Percentiles rank a stretch among this genome's conserved stretches.
phyloP scores from a whole-genome alignment of 2,797 vertebrate species.

The Phoxinus dragarum region DNA sequence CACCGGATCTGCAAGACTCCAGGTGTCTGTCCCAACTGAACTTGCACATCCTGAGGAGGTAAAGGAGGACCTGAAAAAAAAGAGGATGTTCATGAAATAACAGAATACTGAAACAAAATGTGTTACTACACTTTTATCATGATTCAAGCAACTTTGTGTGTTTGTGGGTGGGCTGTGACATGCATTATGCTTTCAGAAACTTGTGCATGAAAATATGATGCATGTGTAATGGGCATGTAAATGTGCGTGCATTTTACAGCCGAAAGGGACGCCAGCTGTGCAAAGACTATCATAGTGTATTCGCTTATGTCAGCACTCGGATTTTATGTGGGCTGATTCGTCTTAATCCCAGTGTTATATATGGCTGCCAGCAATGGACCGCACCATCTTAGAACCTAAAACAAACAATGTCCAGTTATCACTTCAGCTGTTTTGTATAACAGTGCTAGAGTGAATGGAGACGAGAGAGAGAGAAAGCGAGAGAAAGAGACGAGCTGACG shows the following conservation, averaged over 20 bases:
- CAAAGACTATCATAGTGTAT: slow-evolving; percentile 62
- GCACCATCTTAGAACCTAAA: slow-evolving; percentile 41
- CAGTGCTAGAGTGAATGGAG: slow-evolving; percentile 2
- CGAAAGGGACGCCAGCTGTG: slow-evolving; percentile 44
- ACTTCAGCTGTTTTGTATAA: slow-evolving; percentile 37
- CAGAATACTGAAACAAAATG: neutral
- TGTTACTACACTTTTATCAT: neutral
- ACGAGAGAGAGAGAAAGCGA: neutral
- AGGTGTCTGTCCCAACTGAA: slow-evolving; percentile 84
- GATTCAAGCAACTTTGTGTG: neutral
- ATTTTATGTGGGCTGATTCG: slow-evolving; percentile 63
- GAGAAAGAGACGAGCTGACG: neutral
- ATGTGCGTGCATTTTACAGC: slow-evolving; percentile 23
- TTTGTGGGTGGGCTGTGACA: neutral
- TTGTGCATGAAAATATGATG: slow-evolving; percentile 23
- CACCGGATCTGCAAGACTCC: slow-evolving; percentile 88
- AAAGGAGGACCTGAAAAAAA: slow-evolving; percentile 87
- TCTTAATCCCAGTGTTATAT: slow-evolving; percentile 66
- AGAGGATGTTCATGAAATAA: slow-evolving; percentile 9
- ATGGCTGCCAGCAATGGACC: slow-evolving; percentile 56
- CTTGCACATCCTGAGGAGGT: slow-evolving; percentile 89
- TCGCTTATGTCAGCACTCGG: slow-evolving; percentile 64
- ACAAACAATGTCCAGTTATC: slow-evolving; percentile 33
- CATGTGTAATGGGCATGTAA: slow-evolving; percentile 20
- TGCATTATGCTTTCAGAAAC: slow-evolving; percentile 1